Base-by-base conservation (phyloP, 2,797 vertebrate genomes). In the Pampus argenteus region DNA sequence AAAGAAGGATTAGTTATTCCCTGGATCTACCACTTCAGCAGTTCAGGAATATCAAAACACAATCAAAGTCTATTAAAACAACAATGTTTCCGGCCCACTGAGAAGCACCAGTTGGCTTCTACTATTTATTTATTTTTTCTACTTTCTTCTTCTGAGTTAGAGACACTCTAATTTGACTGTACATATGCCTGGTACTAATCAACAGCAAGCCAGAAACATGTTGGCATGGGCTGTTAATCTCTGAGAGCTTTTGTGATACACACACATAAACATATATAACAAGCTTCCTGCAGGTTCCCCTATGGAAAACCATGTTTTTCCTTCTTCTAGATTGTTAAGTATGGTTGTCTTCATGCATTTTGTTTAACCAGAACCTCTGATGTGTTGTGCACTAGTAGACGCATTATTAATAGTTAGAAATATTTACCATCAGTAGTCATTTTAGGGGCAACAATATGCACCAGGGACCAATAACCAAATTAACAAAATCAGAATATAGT, bases 1-100 rank as follows among this genome's bases (percentile, higher is more conserved):
- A 94, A 85, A 88, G 58, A 64, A 84, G 75, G 83, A 91, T 92
- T 89, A 88, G 79, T 84, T 82, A 70, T 87, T 92, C 86, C 90
- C 84, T 81, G 76, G 87, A 87, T 86, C 76, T 67, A 63, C 56
- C 76, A 72, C 76, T 82, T 79, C 74, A 83, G 83, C 66, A 77
- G 88, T 68, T 86, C 71, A 84, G 80, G 76, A 86, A 89, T 86
- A 90, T 93, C 86, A 86, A 88, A 89, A 85, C 79, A 89, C 76
- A 87, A 88, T 87, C 84, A 89, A 88, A 84, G 85, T 86, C 78
- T 87, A 89, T 89, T 88, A 85, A 82, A 89, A 88, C 69, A 88
- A 86, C 78, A 79, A 58, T 79, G 63, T 70, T 74, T 31, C 69
- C 29, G 57, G 78, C 58, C 58, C 29, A 59, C 29, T 54, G 66